These are phyloP conservation scores for Conistra vaccinii DNA, from an alignment of 2,888 invertebrate genomes.

Conservation along the genomic window DNA sequence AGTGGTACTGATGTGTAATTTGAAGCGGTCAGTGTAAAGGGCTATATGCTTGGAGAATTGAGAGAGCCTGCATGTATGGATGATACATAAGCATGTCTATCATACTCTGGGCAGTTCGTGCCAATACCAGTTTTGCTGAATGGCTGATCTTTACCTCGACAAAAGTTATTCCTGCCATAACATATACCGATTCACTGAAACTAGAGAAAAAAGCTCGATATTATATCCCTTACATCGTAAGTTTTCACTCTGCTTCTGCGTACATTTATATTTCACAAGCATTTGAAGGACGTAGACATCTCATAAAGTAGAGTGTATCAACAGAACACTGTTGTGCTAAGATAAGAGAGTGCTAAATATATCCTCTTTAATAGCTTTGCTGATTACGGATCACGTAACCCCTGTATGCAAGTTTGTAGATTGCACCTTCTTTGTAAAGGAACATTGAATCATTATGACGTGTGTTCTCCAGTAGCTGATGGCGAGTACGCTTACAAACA, in stretches of 20 bases:
- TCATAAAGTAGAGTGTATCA: conserved; percentile 33
- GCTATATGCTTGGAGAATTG: too few relatives aligned
- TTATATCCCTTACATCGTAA: not conserved
- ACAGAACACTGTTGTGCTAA: conserved; percentile 40
- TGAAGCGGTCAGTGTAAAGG: not conserved
- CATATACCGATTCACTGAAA: not conserved
- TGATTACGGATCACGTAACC: conserved; percentile 48
- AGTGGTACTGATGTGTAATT: conserved; percentile 1
- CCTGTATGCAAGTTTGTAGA: conserved; percentile 38
- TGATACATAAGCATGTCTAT: not conserved
- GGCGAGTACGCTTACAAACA: not conserved
- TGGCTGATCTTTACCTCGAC: not conserved
- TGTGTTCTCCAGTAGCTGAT: too few relatives aligned
- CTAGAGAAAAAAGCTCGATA: not conserved
- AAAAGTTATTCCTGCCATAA: not conserved
- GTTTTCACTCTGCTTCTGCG: not conserved
- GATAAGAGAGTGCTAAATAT: conserved; percentile 54
- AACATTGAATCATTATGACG: not conserved
- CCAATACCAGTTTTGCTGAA: not conserved
- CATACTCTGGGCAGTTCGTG: not conserved
- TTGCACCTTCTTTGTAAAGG: not conserved
- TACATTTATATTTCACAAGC: not conserved
- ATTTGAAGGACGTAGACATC: conserved; percentile 26
- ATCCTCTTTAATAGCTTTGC: conserved; percentile 36
- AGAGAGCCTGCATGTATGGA: not conserved